Base-by-base conservation (phyloP, 1,140 invertebrate species). In the Caenorhabditis elegans region DNA sequence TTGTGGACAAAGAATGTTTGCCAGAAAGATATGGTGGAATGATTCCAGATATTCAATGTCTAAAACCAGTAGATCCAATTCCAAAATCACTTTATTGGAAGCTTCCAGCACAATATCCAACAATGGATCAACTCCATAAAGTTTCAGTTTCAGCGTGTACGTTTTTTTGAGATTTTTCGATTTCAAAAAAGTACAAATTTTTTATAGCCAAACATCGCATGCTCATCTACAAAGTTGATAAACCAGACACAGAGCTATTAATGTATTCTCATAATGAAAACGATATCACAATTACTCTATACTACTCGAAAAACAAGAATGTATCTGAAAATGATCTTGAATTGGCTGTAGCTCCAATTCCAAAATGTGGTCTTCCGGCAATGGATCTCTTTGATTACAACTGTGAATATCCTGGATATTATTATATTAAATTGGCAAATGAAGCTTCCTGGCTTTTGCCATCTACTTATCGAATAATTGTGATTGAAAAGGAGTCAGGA, bases 21-120 rank as follows among this genome's bases (percentile, higher is more conserved):
- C 83, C 83, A 2, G 83, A 76, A 15, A 76, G 48, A 22, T 84
- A 84, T 19, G 83, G 83, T 19, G 83, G 83, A 5, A 84, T 65
- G 34, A 82, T 84, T 43, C 39, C 65, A n/a, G 80, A 82, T 39
- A 24, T 46, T 2, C 10, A 26, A 19, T 47, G 47, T 24, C 36
- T 77, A 13, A 36, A 76, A 80, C 31, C 17, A 17, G 36, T 43
- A 0, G 15, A 22, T 26, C 79, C 70, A 49, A 55, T 82, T 60
- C 65, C 83, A 0, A 76, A 84, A 46, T n/a, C 43, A 6, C 17
- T 78, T 13, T 84, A 84, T 31, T 84, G 83, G 83, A 84, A 77
- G 55, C 43, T 65, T 11, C 51, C 34, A 17, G 39, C 47, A 0
- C 31, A 51, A 3, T 81, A 82, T 22, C 83, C 83, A 17, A 26